These are phyloP conservation scores for Thecocarcelia acutangulata DNA, from an alignment of 2,888 invertebrate species.

Conservation along the genomic window DNA sequence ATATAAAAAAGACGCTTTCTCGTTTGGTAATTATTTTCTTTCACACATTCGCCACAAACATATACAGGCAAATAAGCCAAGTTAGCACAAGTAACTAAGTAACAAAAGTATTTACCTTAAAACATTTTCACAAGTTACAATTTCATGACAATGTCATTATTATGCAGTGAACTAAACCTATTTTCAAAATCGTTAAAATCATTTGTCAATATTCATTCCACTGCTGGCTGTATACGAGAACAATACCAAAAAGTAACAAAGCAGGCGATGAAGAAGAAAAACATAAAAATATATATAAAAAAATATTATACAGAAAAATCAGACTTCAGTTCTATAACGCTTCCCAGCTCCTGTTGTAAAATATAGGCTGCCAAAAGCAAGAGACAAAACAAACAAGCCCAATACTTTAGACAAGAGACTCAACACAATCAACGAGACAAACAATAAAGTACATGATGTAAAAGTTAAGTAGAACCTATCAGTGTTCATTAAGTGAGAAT, in stretches of 20 bases:
- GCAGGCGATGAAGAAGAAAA: slow-evolving; percentile 11
- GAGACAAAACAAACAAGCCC: slow-evolving; percentile 45
- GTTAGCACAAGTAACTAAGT: slow-evolving; percentile 16
- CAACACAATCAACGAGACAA: slow-evolving; percentile 49
- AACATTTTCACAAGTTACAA: slow-evolving; percentile 62
- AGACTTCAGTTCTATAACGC: slow-evolving; percentile 4
- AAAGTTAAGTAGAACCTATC: slow-evolving; percentile 67
- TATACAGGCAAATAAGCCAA: slow-evolving; percentile 1
- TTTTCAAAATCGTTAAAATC: slow-evolving; percentile 62
- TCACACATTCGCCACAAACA: slow-evolving; percentile 49
- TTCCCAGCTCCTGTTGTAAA: slow-evolving; percentile 14
- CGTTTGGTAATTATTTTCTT: slow-evolving; percentile 58
- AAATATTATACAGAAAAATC: not conserved
- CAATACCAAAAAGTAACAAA: not conserved
- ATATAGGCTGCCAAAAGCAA: slow-evolving; percentile 44
- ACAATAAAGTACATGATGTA: slow-evolving; percentile 65
- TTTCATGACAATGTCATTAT: slow-evolving; percentile 70
- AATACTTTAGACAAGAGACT: slow-evolving; percentile 34
- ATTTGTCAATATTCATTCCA: slow-evolving; percentile 67
- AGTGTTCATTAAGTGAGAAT: slow-evolving; percentile 79
- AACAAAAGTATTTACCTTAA: slow-evolving; percentile 47
- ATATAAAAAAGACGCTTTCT: slow-evolving; percentile 13
- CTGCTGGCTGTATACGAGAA: slow-evolving; percentile 9
- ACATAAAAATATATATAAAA: not conserved
- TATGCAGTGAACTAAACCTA: slow-evolving; percentile 64